Evolutionary conservation across 1,140 invertebrate genomes (phyloP).

Genomic region (Hyles euphorbiae): DNA sequence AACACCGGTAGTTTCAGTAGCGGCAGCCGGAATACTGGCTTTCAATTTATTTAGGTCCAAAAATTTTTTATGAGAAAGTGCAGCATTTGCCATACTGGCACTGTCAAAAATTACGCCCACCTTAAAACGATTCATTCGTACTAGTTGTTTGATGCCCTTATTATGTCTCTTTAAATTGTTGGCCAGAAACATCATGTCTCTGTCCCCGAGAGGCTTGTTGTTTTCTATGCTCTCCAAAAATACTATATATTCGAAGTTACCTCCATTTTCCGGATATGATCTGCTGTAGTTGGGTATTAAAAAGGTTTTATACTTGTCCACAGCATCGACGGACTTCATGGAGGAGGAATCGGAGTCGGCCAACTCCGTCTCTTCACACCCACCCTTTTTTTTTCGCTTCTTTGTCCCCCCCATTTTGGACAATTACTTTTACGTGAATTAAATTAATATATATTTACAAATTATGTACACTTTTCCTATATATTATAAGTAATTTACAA

Average conservation of each 20-base stretch:
- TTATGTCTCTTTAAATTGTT: constrained; percentile 4
- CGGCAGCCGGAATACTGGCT: not conserved
- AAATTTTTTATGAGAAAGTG: constrained; percentile 16
- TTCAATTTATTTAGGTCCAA: constrained; percentile 4
- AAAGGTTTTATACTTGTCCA: constrained; percentile 4
- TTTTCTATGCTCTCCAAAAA: constrained; percentile 7
- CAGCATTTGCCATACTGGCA: constrained; percentile 15
- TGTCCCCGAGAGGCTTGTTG: constrained; percentile 6
- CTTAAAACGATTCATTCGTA: constrained; percentile 8
- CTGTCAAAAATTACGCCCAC: constrained; percentile 20
- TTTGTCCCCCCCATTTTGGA: too few species aligned
- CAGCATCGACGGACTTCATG: too few species aligned
- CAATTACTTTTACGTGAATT: too few species aligned
- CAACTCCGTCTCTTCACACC: too few species aligned
- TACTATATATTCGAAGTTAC: constrained; percentile 10
- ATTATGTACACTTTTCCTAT: too few species aligned
- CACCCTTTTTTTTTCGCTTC: too few species aligned
- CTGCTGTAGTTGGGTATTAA: constrained; percentile 5
- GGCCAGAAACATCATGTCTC: constrained; percentile 8
- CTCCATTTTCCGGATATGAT: constrained; percentile 3
- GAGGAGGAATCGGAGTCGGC: too few species aligned
- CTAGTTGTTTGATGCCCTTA: constrained; percentile 7
- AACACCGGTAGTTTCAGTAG: constrained; percentile 4
- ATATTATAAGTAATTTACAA: too few species aligned
- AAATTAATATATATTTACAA: too few species aligned